Evolutionary conservation across 1,140 invertebrate species (phyloP).

Genomic region (Diabrotica virgifera): DNA sequence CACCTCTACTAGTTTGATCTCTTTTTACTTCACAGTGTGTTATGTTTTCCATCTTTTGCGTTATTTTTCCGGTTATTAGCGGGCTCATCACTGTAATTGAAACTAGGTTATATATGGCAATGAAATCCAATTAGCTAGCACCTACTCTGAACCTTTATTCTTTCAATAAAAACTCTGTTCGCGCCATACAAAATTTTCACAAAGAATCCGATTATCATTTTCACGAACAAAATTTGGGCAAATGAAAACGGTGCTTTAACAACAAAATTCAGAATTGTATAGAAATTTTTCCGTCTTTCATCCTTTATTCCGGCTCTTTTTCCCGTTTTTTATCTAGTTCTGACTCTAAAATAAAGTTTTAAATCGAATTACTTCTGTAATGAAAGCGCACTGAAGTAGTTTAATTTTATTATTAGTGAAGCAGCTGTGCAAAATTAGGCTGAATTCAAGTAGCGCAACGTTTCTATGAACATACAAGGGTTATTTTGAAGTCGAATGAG

Average conservation of each 20-base stretch:
- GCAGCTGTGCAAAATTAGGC: neutral
- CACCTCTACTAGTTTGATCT: too few relatives aligned
- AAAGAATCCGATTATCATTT: neutral
- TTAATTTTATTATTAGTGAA: conserved; percentile 1
- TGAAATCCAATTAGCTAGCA: too few relatives aligned
- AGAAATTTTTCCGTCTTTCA: neutral
- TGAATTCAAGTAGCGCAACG: neutral
- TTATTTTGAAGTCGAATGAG: too few relatives aligned
- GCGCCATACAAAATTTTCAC: neutral
- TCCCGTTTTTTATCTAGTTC: neutral
- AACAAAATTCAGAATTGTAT: neutral
- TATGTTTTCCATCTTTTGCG: too few relatives aligned
- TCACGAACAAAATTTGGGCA: neutral
- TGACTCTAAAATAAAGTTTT: neutral
- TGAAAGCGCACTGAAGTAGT: neutral
- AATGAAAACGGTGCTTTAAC: neutral
- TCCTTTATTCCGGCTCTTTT: neutral
- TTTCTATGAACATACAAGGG: neutral
- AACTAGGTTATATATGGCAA: too few relatives aligned
- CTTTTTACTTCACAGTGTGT: too few relatives aligned
- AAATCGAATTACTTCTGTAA: conserved; percentile 1
- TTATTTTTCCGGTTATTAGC: too few relatives aligned
- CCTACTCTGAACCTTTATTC: neutral
- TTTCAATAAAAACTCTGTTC: neutral
- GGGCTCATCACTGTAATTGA: too few relatives aligned